These are phyloP conservation scores for Drosophila melanosoma DNA, from an alignment of 2,888 invertebrate species.

Conservation along the genomic window DNA sequence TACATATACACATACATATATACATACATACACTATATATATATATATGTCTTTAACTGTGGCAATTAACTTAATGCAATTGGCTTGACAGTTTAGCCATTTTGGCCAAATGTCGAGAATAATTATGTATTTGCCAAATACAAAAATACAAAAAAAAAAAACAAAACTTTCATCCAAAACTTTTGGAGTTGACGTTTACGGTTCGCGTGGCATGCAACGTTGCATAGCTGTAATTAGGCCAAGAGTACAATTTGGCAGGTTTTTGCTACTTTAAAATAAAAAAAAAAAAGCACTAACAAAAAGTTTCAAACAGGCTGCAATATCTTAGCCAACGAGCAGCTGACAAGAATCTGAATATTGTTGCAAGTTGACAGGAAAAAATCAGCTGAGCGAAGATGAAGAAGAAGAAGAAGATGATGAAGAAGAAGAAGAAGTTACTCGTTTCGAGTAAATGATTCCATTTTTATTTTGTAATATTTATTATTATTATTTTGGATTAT, in stretches of 20 bases:
- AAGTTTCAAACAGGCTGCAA: background rate
- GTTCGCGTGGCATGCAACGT: background rate
- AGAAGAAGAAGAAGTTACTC: too few relatives aligned
- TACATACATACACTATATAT: background rate
- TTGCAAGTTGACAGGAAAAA: background rate
- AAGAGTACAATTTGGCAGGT: background rate
- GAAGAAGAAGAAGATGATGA: too few relatives aligned
- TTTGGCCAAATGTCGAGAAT: background rate
- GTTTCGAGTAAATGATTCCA: too few relatives aligned
- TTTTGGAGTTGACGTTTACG: background rate
- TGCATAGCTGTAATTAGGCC: background rate
- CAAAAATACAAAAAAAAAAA: background rate
- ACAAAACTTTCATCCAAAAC: too few relatives aligned
- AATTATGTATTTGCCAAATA: background rate
- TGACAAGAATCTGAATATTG: background rate
- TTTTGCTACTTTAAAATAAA: too few relatives aligned
- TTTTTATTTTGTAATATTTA: too few relatives aligned
- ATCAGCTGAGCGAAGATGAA: too few relatives aligned
- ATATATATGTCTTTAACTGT: slow-evolving; percentile 16
- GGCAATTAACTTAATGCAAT: slow-evolving; percentile 34
- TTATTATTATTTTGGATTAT: background rate
- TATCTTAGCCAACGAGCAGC: background rate
- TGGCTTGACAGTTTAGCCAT: background rate
- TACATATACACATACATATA: background rate
- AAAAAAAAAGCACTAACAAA: background rate